Conservation (phyloP, 1,140 invertebrate genomes). For the Myzus persicae region DNA sequence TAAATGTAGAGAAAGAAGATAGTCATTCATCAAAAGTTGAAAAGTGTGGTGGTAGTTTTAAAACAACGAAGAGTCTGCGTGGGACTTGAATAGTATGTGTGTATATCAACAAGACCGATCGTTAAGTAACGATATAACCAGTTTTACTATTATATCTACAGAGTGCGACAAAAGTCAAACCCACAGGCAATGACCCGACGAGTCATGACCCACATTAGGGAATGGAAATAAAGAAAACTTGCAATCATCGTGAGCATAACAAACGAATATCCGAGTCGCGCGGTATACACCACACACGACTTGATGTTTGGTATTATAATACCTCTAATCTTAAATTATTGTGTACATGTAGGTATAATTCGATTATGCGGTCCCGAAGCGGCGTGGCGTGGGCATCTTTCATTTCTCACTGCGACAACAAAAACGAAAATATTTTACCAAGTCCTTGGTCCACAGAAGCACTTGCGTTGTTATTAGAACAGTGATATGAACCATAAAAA, state of each 20-base stretch:
- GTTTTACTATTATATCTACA: constrained; percentile 33
- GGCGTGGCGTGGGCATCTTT: constrained; percentile 16
- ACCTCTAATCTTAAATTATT: constrained; percentile 30
- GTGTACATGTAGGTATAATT: constrained; percentile 7
- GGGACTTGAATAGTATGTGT: constrained; percentile 31
- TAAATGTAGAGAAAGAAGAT: constrained; percentile 14
- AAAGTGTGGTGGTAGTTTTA: constrained; percentile 12
- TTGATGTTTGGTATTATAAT: neutral
- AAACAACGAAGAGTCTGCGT: constrained; percentile 37
- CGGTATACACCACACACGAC: constrained; percentile 14
- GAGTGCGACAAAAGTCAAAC: constrained; percentile 42
- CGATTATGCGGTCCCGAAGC: neutral
- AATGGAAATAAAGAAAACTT: constrained; percentile 48
- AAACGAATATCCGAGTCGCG: neutral
- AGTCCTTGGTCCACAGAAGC: neutral
- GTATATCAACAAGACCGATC: constrained; percentile 28
- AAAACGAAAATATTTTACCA: neutral
- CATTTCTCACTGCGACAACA: neutral
- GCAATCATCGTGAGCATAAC: constrained; percentile 30
- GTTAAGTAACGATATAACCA: constrained; percentile 32
- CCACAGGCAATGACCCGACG: constrained; percentile 39
- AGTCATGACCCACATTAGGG: constrained; percentile 40
- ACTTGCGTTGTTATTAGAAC: neutral
- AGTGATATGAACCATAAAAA: neutral
- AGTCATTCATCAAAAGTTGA: constrained; percentile 33